phyloP scores from a whole-genome alignment of 2,113 vertebrate genomes.

The Labeo rohita region DNA sequence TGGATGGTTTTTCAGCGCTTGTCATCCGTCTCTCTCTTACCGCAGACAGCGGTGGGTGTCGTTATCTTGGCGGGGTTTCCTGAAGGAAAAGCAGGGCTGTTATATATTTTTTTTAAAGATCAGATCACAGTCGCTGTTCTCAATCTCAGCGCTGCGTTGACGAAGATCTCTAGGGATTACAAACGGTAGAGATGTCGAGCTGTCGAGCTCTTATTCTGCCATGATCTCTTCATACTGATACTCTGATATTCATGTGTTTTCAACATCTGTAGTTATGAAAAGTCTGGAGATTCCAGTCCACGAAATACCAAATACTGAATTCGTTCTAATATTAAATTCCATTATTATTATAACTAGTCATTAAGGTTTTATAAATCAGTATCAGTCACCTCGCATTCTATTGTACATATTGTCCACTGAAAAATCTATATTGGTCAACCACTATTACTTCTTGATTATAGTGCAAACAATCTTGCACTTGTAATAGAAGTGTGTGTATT shows the following conservation, averaged over 20 bases:
- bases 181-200: not conserved
- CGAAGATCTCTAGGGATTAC: not conserved
- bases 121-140: not conserved
- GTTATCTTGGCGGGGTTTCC: not conserved
- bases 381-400: too few species aligned
- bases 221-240: slow-evolving; percentile 1
- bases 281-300: not conserved
- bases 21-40: slow-evolving; percentile 43
- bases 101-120: not conserved
- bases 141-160: not conserved
- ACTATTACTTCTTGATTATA: not conserved
- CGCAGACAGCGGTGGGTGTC: not conserved
- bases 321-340: too few species aligned
- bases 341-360: too few species aligned
- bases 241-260: not conserved
- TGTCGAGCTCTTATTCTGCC: not conserved
- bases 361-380: too few species aligned
- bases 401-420: too few species aligned
- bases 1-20: slow-evolving; percentile 31
- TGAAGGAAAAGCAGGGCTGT: not conserved
- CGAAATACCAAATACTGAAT: not conserved
- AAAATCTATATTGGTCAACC: not conserved
- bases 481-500: not conserved
- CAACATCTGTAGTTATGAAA: not conserved
- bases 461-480: not conserved